Percentiles rank a stretch among this genome's conserved stretches.
phyloP scores from a whole-genome alignment of 2,797 vertebrate species.

The Erethizon dorsatum region DNA sequence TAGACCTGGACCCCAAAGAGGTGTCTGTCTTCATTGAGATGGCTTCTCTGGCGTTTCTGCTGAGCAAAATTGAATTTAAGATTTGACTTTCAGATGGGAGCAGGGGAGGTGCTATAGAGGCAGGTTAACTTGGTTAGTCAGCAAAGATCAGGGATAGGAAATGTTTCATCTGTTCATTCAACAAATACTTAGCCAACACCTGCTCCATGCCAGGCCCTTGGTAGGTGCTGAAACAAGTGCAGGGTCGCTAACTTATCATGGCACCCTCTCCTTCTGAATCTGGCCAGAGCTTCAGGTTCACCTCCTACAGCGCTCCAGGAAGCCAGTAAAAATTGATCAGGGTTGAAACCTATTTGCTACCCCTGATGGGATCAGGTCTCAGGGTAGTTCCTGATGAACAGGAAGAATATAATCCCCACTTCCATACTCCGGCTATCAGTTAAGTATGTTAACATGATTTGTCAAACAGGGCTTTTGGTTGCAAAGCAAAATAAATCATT shows the following conservation, averaged over 20 bases:
- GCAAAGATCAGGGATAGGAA: neutral
- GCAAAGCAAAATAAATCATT: slow-evolving; percentile 64
- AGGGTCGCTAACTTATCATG: neutral
- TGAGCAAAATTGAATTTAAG: neutral
- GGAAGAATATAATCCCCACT: neutral
- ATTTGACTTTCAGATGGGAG: neutral
- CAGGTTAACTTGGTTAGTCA: neutral
- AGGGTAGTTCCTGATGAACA: neutral
- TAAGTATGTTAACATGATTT: slow-evolving; percentile 52
- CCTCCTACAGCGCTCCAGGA: neutral
- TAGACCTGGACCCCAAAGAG: neutral
- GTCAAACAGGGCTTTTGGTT: slow-evolving; percentile 36
- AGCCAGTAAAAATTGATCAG: neutral
- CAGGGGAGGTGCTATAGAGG: neutral
- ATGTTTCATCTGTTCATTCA: slow-evolving; percentile 38
- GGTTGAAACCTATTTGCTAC: slow-evolving; percentile 59
- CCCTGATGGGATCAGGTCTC: neutral
- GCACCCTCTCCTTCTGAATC: neutral
- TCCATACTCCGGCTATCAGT: neutral
- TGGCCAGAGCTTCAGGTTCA: neutral
- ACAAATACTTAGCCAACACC: slow-evolving; percentile 33
- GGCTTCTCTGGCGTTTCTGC: neutral
- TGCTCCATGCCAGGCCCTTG: slow-evolving; percentile 28
- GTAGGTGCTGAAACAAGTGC: neutral
- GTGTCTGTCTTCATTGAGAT: neutral